Evolutionary conservation across 2,888 invertebrate genomes (phyloP), one percentile per base, ranked within the genome.

Genomic region (Campaea margaritaria): DNA sequence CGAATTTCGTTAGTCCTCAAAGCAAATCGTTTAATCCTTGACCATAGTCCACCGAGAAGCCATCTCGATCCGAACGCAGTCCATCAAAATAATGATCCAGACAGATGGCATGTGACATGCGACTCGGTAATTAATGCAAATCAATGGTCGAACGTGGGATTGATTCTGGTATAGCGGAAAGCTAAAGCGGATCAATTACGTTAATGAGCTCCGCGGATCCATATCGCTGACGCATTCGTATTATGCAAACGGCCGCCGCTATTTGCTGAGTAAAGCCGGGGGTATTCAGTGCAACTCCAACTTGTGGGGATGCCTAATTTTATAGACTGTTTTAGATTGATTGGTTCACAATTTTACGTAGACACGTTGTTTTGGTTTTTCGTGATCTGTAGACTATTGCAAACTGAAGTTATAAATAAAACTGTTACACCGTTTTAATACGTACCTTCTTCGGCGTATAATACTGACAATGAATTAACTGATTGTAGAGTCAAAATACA

Each of bases 141-240:
- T 90, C 89, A 88, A 86, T 87, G 85, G 85, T 79, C 73, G 86
- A 79, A 85, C 86, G 88, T 89, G 85, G 69, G 68, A 70, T 70
- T 72, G 72, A 72, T 72, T 69, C 62, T 36, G 54, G 55, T 60
- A 63, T 83, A 83, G 82, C 81, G 84, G 87, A 84, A 87, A 89
- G 87, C 90, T 85, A 84, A 87, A 89, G 87, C 90, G 84, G 90
- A 91, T 91, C 89, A 91, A 91, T 91, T 91, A 91, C 84, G 86
- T 80, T 90, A 90, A 92, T 91, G 89, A 91, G 89, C 86, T 85
- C 73, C 78, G 81, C 81, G 86, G 81, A 84, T 83, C 84, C 83
- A 83, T 87, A 88, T 61, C 54, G 58, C 52, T 61, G 65, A 64
- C 55, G 68, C 53, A 56, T 57, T 34, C 55, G 41, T 64, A 62